phyloP scores from a whole-genome alignment of 2,113 vertebrate genomes.

The Mastomys coucha region DNA sequence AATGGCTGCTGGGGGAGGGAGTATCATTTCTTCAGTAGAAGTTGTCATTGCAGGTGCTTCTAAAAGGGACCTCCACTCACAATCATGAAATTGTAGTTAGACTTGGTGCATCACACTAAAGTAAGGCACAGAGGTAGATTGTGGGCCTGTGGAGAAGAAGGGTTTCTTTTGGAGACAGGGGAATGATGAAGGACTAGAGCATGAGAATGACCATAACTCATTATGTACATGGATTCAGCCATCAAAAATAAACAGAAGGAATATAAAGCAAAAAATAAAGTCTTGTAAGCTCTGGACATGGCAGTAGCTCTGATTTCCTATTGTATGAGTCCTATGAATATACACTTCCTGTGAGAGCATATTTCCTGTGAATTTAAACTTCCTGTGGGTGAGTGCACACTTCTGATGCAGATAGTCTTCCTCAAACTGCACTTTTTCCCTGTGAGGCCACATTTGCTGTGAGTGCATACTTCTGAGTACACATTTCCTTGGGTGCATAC shows the following conservation, averaged over 20 bases:
- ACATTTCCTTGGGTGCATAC: accelerated
- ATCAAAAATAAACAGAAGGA: background rate
- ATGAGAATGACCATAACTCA: too few relatives aligned
- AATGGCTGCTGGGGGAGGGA: background rate
- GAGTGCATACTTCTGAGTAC: background rate
- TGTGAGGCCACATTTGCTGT: background rate
- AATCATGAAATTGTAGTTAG: background rate
- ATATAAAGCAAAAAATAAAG: background rate
- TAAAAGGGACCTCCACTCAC: too few relatives aligned
- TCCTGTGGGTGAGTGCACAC: background rate
- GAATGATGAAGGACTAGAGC: background rate
- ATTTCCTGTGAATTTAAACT: background rate
- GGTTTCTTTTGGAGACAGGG: background rate
- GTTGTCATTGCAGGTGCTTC: background rate
- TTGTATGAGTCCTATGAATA: background rate
- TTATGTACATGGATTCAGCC: background rate
- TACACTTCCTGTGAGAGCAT: background rate
- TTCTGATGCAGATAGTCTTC: background rate
- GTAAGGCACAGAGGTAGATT: too few relatives aligned
- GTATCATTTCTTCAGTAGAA: background rate
- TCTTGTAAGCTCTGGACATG: background rate
- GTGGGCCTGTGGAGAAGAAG: background rate
- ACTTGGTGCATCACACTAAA: background rate
- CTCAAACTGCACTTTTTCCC: background rate
- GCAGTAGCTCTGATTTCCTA: background rate